phyloP scores from a whole-genome alignment of 2,797 vertebrate species.

The Lagothrix lagotricha region DNA sequence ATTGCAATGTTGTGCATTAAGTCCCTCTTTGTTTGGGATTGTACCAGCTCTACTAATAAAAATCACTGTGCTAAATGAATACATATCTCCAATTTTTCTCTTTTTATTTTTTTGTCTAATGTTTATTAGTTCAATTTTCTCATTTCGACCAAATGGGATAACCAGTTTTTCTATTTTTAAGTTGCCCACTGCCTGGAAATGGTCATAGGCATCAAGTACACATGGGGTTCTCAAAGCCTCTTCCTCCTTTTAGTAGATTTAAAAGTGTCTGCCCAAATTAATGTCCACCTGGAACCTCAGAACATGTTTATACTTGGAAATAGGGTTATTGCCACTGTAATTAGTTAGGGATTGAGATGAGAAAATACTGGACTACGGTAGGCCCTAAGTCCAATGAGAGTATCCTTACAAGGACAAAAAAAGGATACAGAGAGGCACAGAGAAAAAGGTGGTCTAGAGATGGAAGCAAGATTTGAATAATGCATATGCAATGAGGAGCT shows the following conservation, averaged over 20 bases:
- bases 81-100: background rate
- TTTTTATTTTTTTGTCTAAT: background rate
- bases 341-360: conserved; percentile 16
- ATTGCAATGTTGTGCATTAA: background rate
- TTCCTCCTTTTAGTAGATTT: background rate
- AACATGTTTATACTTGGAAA: background rate
- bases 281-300: background rate
- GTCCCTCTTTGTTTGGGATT: background rate
- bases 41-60: conserved; percentile 1
- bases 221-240: background rate
- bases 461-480: background rate
- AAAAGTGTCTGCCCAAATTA: background rate
- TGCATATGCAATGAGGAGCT: background rate
- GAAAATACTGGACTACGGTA: background rate
- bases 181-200: background rate
- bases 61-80: background rate
- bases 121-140: background rate
- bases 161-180: background rate
- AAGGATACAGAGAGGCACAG: background rate
- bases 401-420: background rate
- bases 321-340: background rate
- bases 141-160: background rate
- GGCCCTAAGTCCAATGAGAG: background rate
- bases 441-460: background rate
- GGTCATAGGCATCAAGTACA: background rate